Evolutionary conservation across 2,888 invertebrate genomes (phyloP).

Genomic region (Lucinisca nassula): DNA sequence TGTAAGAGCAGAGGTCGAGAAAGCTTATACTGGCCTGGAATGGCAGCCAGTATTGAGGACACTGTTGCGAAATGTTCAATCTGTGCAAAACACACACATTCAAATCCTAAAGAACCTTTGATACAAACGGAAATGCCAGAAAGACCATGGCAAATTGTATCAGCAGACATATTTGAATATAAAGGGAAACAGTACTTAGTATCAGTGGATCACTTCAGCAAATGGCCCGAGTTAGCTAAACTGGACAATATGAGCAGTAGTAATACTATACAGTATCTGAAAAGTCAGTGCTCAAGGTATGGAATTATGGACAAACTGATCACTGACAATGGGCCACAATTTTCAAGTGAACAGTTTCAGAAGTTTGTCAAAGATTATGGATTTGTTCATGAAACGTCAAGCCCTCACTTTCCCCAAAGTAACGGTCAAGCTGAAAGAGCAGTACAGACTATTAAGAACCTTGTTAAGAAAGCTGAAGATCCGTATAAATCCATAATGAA

Average conservation of each 20-base stretch:
- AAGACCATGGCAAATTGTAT: slow-evolving; percentile 37
- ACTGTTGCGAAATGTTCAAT: slow-evolving; percentile 33
- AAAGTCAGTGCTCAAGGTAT: no score
- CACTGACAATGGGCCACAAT: no score
- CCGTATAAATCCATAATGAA: slow-evolving; percentile 57
- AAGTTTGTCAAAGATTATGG: no score
- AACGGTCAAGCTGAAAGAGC: slow-evolving; percentile 57
- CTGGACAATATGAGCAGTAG: no score
- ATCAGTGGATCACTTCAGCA: slow-evolving; percentile 69
- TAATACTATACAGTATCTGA: no score
- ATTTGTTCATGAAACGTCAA: no score
- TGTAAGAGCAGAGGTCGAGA: slow-evolving; percentile 33
- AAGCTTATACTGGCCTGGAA: slow-evolving; percentile 36
- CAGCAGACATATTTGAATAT: slow-evolving; percentile 32
- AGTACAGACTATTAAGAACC: slow-evolving; percentile 52
- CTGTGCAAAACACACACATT: slow-evolving; percentile 25
- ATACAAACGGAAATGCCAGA: slow-evolving; percentile 16
- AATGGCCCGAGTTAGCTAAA: slow-evolving; percentile 70
- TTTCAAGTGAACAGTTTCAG: no score
- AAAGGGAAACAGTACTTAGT: slow-evolving; percentile 52
- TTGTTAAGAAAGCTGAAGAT: slow-evolving; percentile 61
- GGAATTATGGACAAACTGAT: no score
- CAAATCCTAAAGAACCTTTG: slow-evolving; percentile 37
- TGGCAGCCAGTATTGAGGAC: slow-evolving; percentile 26
- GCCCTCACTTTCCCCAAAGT: slow-evolving; percentile 49